A percentile compares a stretch with the other conserved stretches of the same genome.
Conservation (phyloP, 2,888 invertebrate genomes). For the Pseudanteris insignis region DNA sequence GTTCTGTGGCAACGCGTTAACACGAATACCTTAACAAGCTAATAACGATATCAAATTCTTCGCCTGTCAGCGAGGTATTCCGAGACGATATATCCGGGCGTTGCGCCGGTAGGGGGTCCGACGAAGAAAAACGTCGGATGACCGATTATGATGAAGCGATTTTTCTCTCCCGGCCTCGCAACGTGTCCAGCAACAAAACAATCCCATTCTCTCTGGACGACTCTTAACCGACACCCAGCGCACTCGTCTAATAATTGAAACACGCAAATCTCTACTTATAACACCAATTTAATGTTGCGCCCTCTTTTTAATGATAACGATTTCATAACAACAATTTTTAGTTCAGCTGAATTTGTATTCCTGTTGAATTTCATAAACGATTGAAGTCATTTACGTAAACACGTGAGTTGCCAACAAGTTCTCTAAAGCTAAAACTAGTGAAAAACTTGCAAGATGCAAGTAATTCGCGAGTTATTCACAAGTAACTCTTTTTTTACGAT, state of each 20-base stretch:
- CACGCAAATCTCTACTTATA: slow-evolving; percentile 63
- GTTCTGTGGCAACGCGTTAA: slow-evolving; percentile 53
- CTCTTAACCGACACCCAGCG: slow-evolving; percentile 23
- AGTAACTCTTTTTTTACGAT: too few species aligned
- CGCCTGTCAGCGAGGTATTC: slow-evolving; percentile 64
- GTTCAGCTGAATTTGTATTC: too few species aligned
- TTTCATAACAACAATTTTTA: too few species aligned
- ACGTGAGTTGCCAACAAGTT: too few species aligned
- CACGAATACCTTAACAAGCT: slow-evolving; percentile 60
- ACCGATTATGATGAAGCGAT: slow-evolving; percentile 67
- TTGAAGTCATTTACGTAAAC: too few species aligned
- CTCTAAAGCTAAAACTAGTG: too few species aligned
- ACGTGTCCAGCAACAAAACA: slow-evolving; percentile 50
- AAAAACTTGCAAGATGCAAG: too few species aligned
- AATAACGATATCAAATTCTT: slow-evolving; percentile 66
- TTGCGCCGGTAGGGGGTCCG: slow-evolving; percentile 55
- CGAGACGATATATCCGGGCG: slow-evolving; percentile 63
- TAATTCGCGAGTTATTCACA: too few species aligned
- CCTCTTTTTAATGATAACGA: too few species aligned
- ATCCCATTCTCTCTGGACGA: slow-evolving; percentile 36
- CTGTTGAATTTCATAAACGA: too few species aligned
- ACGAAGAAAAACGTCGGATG: slow-evolving; percentile 59
- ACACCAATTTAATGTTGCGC: too few species aligned
- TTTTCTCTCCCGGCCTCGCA: slow-evolving; percentile 42
- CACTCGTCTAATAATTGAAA: slow-evolving; percentile 59